Conservation (phyloP, 2,888 invertebrate species). For the Scaptomyza reducta region DNA sequence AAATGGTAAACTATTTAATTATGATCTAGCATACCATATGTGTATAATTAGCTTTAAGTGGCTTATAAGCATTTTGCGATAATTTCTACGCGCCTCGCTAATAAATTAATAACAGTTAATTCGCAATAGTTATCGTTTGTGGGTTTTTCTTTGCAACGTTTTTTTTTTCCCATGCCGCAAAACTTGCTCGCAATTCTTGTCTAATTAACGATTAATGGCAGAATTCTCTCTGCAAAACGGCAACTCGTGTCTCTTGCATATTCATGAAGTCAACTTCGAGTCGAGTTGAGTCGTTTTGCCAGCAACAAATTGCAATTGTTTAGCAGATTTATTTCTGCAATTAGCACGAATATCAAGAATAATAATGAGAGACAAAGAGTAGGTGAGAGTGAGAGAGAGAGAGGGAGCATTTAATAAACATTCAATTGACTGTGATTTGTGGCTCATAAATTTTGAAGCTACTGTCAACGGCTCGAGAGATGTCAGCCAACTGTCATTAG, state of each 20-base stretch:
- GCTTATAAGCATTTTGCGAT: constrained; percentile 59
- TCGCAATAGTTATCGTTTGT: constrained; percentile 19
- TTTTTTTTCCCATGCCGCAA: constrained; percentile 43
- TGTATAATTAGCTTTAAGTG: constrained; percentile 58
- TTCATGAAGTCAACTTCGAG: constrained; percentile 57
- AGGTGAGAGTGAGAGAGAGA: not conserved
- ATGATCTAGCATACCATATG: constrained; percentile 28
- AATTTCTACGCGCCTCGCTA: constrained; percentile 53
- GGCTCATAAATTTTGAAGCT: constrained; percentile 71
- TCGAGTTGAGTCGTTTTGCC: constrained; percentile 8
- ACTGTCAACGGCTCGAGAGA: constrained; percentile 53
- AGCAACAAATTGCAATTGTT: constrained; percentile 75
- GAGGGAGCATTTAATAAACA: constrained; percentile 58
- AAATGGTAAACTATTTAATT: constrained; percentile 45
- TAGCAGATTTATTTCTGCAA: constrained; percentile 72
- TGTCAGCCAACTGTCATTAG: constrained; percentile 61
- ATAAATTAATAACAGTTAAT: constrained; percentile 66
- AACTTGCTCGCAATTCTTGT: constrained; percentile 39
- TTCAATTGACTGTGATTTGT: constrained; percentile 63
- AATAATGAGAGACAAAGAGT: constrained; percentile 40
- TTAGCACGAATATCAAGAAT: constrained; percentile 50
- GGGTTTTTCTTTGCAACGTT: too few relatives aligned
- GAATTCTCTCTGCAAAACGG: constrained; percentile 19
- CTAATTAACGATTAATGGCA: constrained; percentile 47
- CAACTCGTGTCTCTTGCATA: constrained; percentile 60